phyloP scores from a whole-genome alignment of 2,797 vertebrate genomes.

The Ciconia nigra region DNA sequence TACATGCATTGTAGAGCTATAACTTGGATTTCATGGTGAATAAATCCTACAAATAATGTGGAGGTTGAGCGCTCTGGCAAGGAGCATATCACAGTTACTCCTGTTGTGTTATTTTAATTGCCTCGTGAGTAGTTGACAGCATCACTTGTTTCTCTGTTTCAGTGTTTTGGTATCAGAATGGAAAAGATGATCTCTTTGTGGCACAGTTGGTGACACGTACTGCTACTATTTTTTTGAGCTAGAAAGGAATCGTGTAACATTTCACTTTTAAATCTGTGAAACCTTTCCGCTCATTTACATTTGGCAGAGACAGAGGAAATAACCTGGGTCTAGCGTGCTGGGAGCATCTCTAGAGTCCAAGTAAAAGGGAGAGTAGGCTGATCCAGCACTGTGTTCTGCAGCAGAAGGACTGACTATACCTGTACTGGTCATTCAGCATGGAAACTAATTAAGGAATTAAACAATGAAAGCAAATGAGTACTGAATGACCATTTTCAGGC shows the following conservation, averaged over 20 bases:
- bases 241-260: neutral
- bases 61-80: slow-evolving; percentile 14
- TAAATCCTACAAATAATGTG: neutral
- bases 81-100: neutral
- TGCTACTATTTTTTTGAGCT: slow-evolving; percentile 36
- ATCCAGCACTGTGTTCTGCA: neutral
- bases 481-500: neutral
- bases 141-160: neutral
- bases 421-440: neutral
- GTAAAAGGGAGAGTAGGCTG: neutral
- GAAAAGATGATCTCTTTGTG: neutral
- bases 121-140: neutral
- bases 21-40: neutral
- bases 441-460: neutral
- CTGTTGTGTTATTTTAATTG: slow-evolving; percentile 42
- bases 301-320: slow-evolving; percentile 13
- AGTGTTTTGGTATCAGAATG: neutral
- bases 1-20: neutral
- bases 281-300: neutral
- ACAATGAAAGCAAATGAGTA: neutral
- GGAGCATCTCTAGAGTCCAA: neutral
- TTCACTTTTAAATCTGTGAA: slow-evolving; percentile 29
- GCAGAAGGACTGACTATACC: neutral
- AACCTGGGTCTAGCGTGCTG: neutral
- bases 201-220: neutral